Percentiles rank a stretch among this genome's conserved stretches.
These are phyloP conservation scores for Salvelinus fontinalis DNA, from an alignment of 2,113 vertebrate species.

Conservation along the genomic window DNA sequence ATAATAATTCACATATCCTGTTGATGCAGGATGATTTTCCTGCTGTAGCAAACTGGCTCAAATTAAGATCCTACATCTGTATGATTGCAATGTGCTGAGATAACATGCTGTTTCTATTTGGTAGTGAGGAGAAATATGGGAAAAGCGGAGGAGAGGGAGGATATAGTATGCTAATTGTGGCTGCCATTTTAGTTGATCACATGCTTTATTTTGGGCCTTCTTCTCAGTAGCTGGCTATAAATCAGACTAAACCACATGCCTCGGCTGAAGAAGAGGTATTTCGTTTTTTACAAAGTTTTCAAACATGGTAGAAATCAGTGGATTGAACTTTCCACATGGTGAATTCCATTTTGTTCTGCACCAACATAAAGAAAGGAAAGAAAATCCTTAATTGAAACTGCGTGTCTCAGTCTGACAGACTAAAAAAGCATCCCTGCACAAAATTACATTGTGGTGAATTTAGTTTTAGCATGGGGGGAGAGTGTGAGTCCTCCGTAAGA, in stretches of 20 bases:
- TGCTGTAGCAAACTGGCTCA: no score
- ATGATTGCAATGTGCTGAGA: not conserved
- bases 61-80: not conserved
- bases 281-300: not conserved
- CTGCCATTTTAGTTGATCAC: constrained; percentile 31
- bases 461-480: constrained; percentile 47
- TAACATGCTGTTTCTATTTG: not conserved
- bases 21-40: no score
- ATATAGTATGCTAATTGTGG: not conserved
- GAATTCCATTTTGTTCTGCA: not conserved
- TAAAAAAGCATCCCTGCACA: not conserved
- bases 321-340: not conserved
- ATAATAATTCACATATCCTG: no score
- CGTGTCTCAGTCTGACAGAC: not conserved
- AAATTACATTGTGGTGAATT: not conserved
- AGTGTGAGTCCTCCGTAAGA: constrained; percentile 66
- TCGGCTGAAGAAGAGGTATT: not conserved
- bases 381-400: not conserved
- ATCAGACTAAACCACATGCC: not conserved
- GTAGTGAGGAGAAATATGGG: not conserved
- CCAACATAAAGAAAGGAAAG: not conserved
- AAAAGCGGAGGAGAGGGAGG: constrained; percentile 14
- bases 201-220: constrained; percentile 21
- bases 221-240: no score
- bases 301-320: not conserved